These are phyloP conservation scores for Cancer borealis DNA, from an alignment of 2,888 invertebrate genomes.

Conservation along the genomic window DNA sequence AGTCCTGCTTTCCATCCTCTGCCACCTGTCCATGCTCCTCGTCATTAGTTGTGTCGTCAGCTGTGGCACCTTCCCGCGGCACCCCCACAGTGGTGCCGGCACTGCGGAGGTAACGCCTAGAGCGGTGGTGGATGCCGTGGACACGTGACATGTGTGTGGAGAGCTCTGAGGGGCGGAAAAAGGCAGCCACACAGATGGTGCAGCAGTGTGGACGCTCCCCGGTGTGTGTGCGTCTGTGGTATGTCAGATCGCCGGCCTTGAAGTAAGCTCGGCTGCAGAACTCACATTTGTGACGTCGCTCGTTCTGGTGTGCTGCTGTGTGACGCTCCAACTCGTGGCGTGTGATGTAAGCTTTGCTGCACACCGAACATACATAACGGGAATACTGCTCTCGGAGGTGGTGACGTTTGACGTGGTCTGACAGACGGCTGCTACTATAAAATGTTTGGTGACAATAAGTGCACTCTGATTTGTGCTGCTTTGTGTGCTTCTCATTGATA, in stretches of 20 bases:
- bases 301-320: slow-evolving; percentile 63
- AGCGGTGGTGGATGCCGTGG: slow-evolving; percentile 57
- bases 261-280: slow-evolving; percentile 70
- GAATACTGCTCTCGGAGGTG: slow-evolving; percentile 65
- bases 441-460: slow-evolving; percentile 62
- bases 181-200: slow-evolving; percentile 64
- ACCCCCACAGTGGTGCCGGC: background rate
- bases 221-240: slow-evolving; percentile 70
- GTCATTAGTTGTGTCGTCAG: background rate
- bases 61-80: too few relatives aligned
- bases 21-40: background rate
- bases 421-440: slow-evolving; percentile 56
- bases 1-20: background rate
- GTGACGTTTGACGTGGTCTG: slow-evolving; percentile 68
- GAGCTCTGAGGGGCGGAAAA: slow-evolving; percentile 71
- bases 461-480: slow-evolving; percentile 60
- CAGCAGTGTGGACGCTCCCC: slow-evolving; percentile 68
- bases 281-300: slow-evolving; percentile 68
- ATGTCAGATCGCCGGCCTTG: slow-evolving; percentile 74
- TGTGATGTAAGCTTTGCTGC: slow-evolving; percentile 69
- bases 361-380: slow-evolving; percentile 56
- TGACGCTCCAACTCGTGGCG: slow-evolving; percentile 63
- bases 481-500: slow-evolving; percentile 70
- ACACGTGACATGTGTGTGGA: slow-evolving; percentile 63
- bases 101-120: slow-evolving; percentile 60